phyloP scores from a whole-genome alignment of 2,113 vertebrate species.

The Pituophis catenifer region DNA sequence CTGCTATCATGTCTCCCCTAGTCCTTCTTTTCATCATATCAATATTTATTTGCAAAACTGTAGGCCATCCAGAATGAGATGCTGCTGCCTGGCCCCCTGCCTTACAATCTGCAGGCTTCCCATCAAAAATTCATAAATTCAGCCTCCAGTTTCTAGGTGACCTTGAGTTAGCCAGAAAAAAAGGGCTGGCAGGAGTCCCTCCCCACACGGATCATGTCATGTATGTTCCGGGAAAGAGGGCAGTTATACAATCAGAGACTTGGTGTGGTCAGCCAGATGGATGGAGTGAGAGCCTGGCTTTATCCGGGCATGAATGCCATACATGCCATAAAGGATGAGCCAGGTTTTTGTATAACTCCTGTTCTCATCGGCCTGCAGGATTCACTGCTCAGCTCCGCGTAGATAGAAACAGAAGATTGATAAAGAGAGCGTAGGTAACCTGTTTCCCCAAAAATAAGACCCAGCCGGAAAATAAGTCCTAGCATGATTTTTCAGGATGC shows the following conservation, averaged over 20 bases:
- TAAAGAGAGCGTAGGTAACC: neutral
- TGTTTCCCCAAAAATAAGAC: too few species aligned
- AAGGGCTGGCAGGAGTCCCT: neutral
- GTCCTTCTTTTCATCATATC: too few species aligned
- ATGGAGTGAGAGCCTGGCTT: neutral
- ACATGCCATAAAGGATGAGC: neutral
- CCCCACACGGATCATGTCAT: neutral
- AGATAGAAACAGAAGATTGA: neutral
- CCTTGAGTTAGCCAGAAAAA: neutral
- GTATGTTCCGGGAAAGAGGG: neutral
- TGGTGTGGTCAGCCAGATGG: neutral
- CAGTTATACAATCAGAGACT: neutral
- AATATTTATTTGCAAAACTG: neutral
- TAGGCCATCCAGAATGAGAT: neutral
- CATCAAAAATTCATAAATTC: neutral
- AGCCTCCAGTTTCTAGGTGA: neutral
- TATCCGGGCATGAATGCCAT: neutral
- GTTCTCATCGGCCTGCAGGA: neutral
- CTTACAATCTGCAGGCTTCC: neutral
- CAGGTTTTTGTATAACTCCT: neutral
- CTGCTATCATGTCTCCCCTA: too few species aligned
- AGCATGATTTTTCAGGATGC: too few species aligned
- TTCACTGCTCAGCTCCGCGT: neutral
- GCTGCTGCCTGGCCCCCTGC: neutral
- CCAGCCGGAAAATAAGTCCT: too few species aligned